Base-by-base conservation (phyloP, 2,888 invertebrate species). In the Plusia festucae region DNA sequence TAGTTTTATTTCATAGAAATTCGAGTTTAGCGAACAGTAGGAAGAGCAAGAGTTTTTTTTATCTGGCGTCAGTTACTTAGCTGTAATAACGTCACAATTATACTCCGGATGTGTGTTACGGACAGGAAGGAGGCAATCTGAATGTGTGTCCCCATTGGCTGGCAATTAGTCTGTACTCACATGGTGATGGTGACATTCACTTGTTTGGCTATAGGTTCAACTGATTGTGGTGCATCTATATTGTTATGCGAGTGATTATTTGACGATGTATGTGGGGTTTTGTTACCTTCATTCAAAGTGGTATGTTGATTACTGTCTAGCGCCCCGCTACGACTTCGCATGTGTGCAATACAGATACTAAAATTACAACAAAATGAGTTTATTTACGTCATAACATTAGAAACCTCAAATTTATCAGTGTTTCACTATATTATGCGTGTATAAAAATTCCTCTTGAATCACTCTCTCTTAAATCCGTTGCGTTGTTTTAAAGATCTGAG, bases 91-190 rank as follows among this genome's bases (percentile, higher is more conserved):
- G 54, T 57, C 65, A 69, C 66, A 81, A 79, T 81, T 79, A 79
- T 65, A 60, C 53, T 51, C 70, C 79, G 79, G 79, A 79, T 54
- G 79, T 76, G 62, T 65, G 65, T 51, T 49, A 51, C 9, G 15
- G 59, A 74, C 89, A 83, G 90, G 89, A 89, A 85, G 84, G 56
- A 59, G 73, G 75, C 85, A 87, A 89, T 89, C 84, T 74, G 74
- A 67, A 55, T 53, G 60, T 52, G 66, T 67, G 71, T 61, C 75
- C 78, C 78, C 76, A 85, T 86, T 81, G 82, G 80, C 67, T 60
- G 72, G 68, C 81, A 82, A 84, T 85, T 85, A 87, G 72, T 60
- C 30, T 9, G 30, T 9, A 30, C 30, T 30, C 9, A 9, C 30
- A 9, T 30, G 30, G 30, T 30, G 30, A 30, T 30, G 30, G 30